These are phyloP conservation scores for Empis stercorea DNA, from an alignment of 2,888 invertebrate species.

Conservation along the genomic window DNA sequence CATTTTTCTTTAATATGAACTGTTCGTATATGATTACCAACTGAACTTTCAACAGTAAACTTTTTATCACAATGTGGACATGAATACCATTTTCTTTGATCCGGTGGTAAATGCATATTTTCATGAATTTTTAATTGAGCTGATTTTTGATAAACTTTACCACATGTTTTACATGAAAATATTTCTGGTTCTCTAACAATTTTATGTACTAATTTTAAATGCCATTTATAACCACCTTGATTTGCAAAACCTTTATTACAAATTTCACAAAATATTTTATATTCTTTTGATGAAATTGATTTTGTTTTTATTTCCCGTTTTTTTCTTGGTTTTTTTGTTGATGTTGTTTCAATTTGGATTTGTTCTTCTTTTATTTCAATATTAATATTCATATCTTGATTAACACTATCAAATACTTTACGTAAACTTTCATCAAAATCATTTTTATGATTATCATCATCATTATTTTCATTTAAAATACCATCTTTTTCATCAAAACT, in stretches of 20 bases:
- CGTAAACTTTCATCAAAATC: no score
- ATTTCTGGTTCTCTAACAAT: not conserved
- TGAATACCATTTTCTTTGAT: conserved; percentile 11
- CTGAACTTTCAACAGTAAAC: not conserved
- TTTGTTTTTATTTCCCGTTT: not conserved
- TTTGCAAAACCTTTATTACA: not conserved
- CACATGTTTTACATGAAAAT: conserved; percentile 8
- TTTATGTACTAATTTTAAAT: not conserved
- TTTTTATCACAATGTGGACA: conserved; percentile 12
- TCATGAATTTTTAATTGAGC: conserved; percentile 8
- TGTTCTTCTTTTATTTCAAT: no score
- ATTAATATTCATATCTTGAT: no score
- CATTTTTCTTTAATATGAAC: conserved; percentile 26
- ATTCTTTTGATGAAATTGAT: no score
- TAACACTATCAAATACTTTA: no score
- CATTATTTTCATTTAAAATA: no score
- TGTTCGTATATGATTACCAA: not conserved
- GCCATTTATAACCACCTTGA: not conserved
- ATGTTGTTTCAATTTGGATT: no score
- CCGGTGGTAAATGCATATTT: conserved; percentile 9
- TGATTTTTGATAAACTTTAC: conserved; percentile 8
- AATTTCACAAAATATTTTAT: not conserved
- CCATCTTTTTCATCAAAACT: no score
- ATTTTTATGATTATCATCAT: no score
- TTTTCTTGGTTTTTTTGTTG: not conserved